These are phyloP conservation scores for Chelon auratus DNA, from an alignment of 2,797 vertebrate species.

Conservation along the genomic window DNA sequence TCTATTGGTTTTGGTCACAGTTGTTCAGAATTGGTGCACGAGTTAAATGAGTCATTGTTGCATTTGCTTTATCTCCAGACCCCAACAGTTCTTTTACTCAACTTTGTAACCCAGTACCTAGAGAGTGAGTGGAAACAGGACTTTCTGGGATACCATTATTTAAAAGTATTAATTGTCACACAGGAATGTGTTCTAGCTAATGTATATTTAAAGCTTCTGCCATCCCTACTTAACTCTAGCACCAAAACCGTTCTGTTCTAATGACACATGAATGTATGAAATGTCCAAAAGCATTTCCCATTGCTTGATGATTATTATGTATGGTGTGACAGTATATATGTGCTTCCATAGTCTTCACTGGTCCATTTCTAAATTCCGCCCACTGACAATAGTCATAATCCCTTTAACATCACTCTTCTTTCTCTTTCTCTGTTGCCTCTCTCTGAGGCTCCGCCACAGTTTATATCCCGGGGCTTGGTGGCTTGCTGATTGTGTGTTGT, in stretches of 20 bases:
- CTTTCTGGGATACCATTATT: slow-evolving; percentile 1
- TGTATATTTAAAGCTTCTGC: background rate
- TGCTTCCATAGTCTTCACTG: slow-evolving; percentile 27
- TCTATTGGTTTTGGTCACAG: background rate
- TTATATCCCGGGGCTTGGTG: slow-evolving; percentile 62
- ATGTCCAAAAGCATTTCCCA: background rate
- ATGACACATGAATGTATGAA: background rate
- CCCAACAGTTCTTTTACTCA: background rate
- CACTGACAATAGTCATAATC: slow-evolving; percentile 45
- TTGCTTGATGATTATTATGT: slow-evolving; percentile 2
- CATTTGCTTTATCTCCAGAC: background rate
- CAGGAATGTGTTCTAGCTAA: background rate
- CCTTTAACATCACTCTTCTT: slow-evolving; percentile 38
- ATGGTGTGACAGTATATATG: slow-evolving; percentile 13
- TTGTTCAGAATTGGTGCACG: background rate
- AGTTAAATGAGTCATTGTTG: background rate
- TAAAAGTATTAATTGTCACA: slow-evolving; percentile 1
- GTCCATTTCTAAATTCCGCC: slow-evolving; percentile 8
- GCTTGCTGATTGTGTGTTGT: slow-evolving; percentile 59
- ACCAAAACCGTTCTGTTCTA: background rate
- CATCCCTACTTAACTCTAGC: background rate
- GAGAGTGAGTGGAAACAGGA: background rate
- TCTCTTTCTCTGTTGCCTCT: slow-evolving; percentile 46
- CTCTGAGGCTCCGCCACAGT: slow-evolving; percentile 59
- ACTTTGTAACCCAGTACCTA: no score